Evolutionary conservation across 30 jellyfish, hydroid and myxozoan species (phyloP), one percentile per base, ranked within the genome.

Genomic region (Mastigias papua): DNA sequence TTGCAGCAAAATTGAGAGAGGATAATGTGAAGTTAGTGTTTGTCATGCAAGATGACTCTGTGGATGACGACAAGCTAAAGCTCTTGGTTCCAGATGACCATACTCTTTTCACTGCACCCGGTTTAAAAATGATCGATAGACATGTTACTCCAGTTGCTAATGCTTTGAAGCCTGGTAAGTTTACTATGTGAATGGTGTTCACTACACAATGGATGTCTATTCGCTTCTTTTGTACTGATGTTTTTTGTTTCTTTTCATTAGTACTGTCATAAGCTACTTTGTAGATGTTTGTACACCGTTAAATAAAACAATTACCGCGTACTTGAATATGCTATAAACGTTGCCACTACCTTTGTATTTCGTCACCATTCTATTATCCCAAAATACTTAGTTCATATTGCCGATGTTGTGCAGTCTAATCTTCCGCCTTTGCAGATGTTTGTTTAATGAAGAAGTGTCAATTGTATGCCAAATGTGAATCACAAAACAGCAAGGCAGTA

Each of bases 81-180:
- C 31, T 71, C 11, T 69, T 92, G 54, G 91, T 88, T 10, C 62
- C 48, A 37, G 69, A 34, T 28, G 75, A 85, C 69, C 82, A 84
- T 21, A 68, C 87, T 1, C 50, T 77, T 19, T 94, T 94, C 92
- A 89, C 78, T 76, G 95, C 99, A 1, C 97, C 93, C 16, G 90
- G 62, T 73, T 49, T 89, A 16, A 97, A 87, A 50, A 58, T 57
- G 25, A 31, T 94, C 69, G 76, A 65, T 21, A 51, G 27, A 1
- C 21, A 78, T 20, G 34, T 81, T 0, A 62, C 68, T 2, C 97
- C 99, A 3, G 84, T 94, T 20, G 46, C 90, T 0, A 72, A 35
- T 26, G 95, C 95, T 33, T 50, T 90, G 11, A 32, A 54, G 25
- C 99, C 97, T 23, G 97, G 99, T 90, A 48, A 17, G 27, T 25